Evolutionary conservation across 1,140 invertebrate genomes (phyloP), one percentile per base, ranked within the genome.

Genomic region (Oncopeltus fasciatus): DNA sequence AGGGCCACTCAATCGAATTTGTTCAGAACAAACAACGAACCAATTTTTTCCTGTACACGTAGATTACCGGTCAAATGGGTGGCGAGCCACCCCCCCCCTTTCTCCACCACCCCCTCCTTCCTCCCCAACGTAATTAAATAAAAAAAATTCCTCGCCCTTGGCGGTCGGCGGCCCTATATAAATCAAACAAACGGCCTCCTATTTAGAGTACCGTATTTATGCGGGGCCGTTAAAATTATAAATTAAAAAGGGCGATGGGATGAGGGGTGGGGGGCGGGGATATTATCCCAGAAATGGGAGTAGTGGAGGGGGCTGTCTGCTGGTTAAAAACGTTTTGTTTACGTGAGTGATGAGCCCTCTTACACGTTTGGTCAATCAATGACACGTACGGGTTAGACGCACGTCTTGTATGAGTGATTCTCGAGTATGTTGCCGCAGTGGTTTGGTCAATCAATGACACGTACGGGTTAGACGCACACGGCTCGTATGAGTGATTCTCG

Each of bases 21-120:
- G 49, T 53, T 53, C 49, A 53, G 49, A 53, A 53, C 49, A 53
- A 53, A 53, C 49, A 53, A 53, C 49, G 49, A 53, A 53, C 49
- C 49, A 53, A 53, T 53, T 53, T 53, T 53, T 53, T 53, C 49
- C 21, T 26, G 49, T 53, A 53, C 49, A 53, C 49, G 49, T 53
- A 53, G 49, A 53, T 53, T 53, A 53, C 49, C 49, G 49, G 49
- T 53, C 49, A 53, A 53, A 53, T 53, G 49, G 49, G 26, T 11
- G 56, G 28, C 2, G 28, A 28, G 11, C 56, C 29, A 18, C 28
- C 14, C 56, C n/a, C 28, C 56, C 28, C 28, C 56, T 14, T 27
- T 27, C 28, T 11, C 28, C 28, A 18, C 5, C 47, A 8, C 47
- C 47, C 47, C 18, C 18, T 18, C 21, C 21, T 8, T 18, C 47